These are phyloP conservation scores for Acropternis orthonyx DNA, from an alignment of 2,797 vertebrate genomes.

Conservation along the genomic window DNA sequence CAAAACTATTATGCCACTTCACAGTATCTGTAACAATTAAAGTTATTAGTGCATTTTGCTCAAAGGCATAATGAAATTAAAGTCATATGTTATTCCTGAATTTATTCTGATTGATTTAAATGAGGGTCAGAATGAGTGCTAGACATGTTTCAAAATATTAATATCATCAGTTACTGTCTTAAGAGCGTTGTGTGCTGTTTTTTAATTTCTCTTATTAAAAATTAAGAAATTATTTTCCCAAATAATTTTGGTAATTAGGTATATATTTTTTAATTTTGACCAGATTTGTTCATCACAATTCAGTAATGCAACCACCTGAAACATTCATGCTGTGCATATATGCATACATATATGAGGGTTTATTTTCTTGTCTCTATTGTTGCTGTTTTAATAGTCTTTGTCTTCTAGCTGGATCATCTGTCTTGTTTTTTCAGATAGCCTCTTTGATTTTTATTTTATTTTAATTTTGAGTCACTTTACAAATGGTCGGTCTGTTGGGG, in stretches of 20 bases:
- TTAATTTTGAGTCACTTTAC: neutral
- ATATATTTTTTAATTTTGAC: neutral
- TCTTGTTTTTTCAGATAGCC: constrained; percentile 10
- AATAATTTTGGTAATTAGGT: neutral
- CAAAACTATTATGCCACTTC: neutral
- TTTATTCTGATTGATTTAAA: constrained; percentile 56
- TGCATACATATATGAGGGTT: constrained; percentile 5
- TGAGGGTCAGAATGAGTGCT: constrained; percentile 20
- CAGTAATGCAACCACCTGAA: neutral
- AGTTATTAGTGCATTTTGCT: constrained; percentile 44
- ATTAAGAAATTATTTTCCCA: neutral
- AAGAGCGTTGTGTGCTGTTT: neutral
- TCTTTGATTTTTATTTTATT: constrained; percentile 20
- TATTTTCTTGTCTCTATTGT: constrained; percentile 20
- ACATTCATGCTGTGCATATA: constrained; percentile 17
- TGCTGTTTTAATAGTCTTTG: constrained; percentile 1
- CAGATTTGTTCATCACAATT: neutral
- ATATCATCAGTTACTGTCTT: neutral
- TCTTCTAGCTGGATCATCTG: constrained; percentile 43
- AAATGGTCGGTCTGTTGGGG: neutral
- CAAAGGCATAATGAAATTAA: constrained; percentile 21
- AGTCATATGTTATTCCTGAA: constrained; percentile 18
- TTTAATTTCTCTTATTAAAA: neutral
- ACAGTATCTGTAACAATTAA: neutral
- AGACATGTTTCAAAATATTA: constrained; percentile 8